Conservation (phyloP, 1,140 invertebrate genomes). For the Zaprionus camerounensis region DNA sequence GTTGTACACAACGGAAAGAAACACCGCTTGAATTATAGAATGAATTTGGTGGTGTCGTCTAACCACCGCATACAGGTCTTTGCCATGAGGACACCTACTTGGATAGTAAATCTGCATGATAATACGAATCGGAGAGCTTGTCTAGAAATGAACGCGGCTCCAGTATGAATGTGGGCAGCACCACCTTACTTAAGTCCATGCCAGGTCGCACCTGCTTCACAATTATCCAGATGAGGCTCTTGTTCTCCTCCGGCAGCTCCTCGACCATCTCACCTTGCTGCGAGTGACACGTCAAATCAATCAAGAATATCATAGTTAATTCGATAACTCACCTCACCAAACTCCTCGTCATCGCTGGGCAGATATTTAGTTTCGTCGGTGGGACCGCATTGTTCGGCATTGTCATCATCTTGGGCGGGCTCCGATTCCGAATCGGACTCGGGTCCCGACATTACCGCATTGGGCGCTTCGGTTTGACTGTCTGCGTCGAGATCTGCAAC, state of each 20-base stretch:
- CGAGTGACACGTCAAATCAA: too few species aligned
- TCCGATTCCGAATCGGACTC: constrained; percentile 80
- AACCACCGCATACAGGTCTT: too few species aligned
- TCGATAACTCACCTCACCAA: constrained; percentile 87
- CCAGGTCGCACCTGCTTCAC: constrained; percentile 97
- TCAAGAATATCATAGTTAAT: neutral
- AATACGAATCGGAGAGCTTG: constrained; percentile 96
- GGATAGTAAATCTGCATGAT: constrained; percentile 95
- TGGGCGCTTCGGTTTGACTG: constrained; percentile 79
- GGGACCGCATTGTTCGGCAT: constrained; percentile 72
- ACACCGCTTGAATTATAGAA: too few species aligned
- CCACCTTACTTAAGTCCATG: constrained; percentile 98
- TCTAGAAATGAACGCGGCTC: constrained; percentile 97
- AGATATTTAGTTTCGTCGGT: constrained; percentile 87
- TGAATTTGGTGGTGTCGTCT: too few species aligned
- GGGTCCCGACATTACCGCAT: constrained; percentile 70
- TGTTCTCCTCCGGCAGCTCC: constrained; percentile 97
- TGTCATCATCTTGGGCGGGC: constrained; percentile 44
- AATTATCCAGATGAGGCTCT: constrained; percentile 96
- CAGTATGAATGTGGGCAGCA: constrained; percentile 94
- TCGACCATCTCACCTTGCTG: constrained; percentile 95
- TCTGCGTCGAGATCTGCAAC: constrained; percentile 81
- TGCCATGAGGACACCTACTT: constrained; percentile 87
- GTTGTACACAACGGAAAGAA: too few species aligned
- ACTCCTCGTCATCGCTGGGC: constrained; percentile 88